Evolutionary conservation across 2,797 vertebrate genomes (phyloP), one percentile per base, ranked within the genome.

Genomic region (Urocyon cinereoargenteus): DNA sequence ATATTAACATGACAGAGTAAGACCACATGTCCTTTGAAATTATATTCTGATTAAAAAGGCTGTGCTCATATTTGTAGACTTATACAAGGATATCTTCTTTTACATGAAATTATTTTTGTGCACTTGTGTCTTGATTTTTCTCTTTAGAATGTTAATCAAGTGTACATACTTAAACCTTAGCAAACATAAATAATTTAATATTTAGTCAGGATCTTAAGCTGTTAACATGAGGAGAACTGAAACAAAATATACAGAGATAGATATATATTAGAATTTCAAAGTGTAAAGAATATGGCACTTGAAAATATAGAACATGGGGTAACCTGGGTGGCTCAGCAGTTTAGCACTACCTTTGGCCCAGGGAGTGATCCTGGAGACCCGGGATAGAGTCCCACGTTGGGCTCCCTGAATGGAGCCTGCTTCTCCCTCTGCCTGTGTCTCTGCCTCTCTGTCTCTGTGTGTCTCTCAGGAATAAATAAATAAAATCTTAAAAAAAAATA

Each of bases 91-190:
- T 45, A 61, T 7, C 14, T 93, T 75, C 8, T 88, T 94, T 73
- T 70, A 51, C 40, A 90, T 18, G 61, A 96, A 90, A 78, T 79
- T 72, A 62, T 83, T 59, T 0, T 11, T 68, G 73, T 28, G 24
- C 15, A 61, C 19, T 66, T 62, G 2, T 57, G 15, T 55, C 21
- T 90, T 92, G 28, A 15, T 68, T 94, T 95, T 96, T 91, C n/a
- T 61, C n/a, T 86, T 89, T 86, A 91, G 91, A 93, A 53, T 83
- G 18, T 93, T 91, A 87, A 21, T 85, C 59, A 93, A 64, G 45
- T 68, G 14, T 79, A 92, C 3, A 59, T 49, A n/a, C 22, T 96
- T 91, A 91, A 94, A 75, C 31, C 57, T 88, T 59, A 87, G 31
- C 57, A 92, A 68, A 95, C 40, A 49, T 36, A 83, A 91, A 72